phyloP scores from a whole-genome alignment of 2,797 vertebrate species.

The Trematomus bernacchii region DNA sequence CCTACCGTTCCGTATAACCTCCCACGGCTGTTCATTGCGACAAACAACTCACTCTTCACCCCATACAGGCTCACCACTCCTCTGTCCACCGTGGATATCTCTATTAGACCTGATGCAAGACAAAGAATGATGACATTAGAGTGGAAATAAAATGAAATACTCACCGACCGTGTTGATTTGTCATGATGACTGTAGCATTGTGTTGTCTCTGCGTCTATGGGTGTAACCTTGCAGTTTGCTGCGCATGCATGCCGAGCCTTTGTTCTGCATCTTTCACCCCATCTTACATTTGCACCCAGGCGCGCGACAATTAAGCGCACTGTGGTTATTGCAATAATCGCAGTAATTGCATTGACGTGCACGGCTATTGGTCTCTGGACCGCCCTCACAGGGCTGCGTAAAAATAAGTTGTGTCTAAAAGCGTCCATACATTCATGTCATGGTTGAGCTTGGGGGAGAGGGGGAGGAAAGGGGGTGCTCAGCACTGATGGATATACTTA shows the following conservation, averaged over 20 bases:
- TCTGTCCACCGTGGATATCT: constrained; percentile 96
- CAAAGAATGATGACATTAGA: constrained; percentile 59
- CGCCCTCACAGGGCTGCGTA: constrained; percentile 79
- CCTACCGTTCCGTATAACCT: constrained; percentile 95
- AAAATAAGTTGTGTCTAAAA: constrained; percentile 89
- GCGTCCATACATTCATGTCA: constrained; percentile 84
- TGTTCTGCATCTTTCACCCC: constrained; percentile 78
- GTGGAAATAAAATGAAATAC: neutral
- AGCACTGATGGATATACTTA: constrained; percentile 78
- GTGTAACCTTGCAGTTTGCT: constrained; percentile 78
- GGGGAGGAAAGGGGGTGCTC: constrained; percentile 49
- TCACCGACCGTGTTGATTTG: constrained; percentile 12
- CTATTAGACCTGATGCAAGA: constrained; percentile 89
- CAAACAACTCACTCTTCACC: constrained; percentile 90
- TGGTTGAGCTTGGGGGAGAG: constrained; percentile 65
- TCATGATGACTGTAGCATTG: constrained; percentile 21
- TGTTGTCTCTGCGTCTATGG: constrained; percentile 64
- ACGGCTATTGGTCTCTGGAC: constrained; percentile 66
- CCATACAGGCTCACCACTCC: constrained; percentile 95
- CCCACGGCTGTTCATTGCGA: constrained; percentile 95
- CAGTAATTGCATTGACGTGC: constrained; percentile 71
- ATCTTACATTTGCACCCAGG: constrained; percentile 46
- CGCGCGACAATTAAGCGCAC: constrained; percentile 57
- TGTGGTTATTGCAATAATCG: constrained; percentile 55
- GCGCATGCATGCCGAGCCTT: constrained; percentile 74